Conservation (phyloP, 2,888 invertebrate genomes). For the Thysanoteuthis rhombus region DNA sequence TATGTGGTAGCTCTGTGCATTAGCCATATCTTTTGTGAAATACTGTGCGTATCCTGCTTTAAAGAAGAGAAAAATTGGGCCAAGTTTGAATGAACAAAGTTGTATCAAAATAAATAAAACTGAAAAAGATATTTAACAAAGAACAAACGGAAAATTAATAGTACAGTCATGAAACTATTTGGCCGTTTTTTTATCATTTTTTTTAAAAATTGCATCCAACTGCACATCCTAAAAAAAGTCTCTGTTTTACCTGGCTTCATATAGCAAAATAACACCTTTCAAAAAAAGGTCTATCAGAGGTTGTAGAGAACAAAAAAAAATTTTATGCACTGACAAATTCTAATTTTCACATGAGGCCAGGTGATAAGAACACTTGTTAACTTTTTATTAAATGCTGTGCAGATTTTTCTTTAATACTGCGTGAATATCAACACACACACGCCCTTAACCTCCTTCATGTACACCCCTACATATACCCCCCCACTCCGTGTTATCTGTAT, state of each 20-base stretch:
- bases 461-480: not conserved
- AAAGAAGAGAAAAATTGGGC: not conserved
- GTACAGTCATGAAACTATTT: not conserved
- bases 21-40: not conserved
- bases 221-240: not conserved
- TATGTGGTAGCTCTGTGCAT: not conserved
- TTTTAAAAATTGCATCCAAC: not conserved
- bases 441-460: not conserved
- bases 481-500: not conserved
- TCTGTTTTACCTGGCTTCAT: not conserved
- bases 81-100: not conserved
- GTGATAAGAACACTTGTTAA: too few relatives aligned
- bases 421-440: not conserved
- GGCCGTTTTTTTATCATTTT: not conserved
- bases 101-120: not conserved
- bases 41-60: not conserved
- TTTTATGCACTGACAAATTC: too few relatives aligned
- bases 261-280: not conserved
- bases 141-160: too few relatives aligned
- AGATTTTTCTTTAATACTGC: not conserved
- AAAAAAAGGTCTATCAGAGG: not conserved
- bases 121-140: too few relatives aligned
- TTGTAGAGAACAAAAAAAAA: not conserved
- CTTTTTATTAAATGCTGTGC: too few relatives aligned
- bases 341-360: too few relatives aligned